Percentiles rank a stretch among this genome's conserved stretches.
Conservation (phyloP, 1,140 invertebrate genomes). For the Hypsibius dujardini region DNA sequence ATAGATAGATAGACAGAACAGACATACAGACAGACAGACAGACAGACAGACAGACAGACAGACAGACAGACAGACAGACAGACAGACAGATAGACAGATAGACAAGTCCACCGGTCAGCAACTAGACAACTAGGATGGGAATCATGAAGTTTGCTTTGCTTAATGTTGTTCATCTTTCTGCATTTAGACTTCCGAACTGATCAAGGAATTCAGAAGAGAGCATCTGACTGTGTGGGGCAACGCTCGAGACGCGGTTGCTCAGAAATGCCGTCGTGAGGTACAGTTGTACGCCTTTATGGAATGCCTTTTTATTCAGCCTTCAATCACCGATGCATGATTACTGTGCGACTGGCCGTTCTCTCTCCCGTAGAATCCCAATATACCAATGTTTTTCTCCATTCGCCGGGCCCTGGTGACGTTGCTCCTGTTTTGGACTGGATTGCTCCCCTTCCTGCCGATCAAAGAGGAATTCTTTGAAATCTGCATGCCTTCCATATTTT, state of each 20-base stretch:
- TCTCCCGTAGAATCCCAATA: slow-evolving; percentile 44
- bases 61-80: no score
- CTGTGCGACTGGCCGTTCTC: slow-evolving; percentile 18
- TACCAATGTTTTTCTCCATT: slow-evolving; percentile 49
- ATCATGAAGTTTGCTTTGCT: no score
- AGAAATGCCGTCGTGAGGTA: slow-evolving; percentile 45
- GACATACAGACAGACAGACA: no score
- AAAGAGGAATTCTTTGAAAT: slow-evolving; percentile 52
- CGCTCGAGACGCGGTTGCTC: slow-evolving; percentile 41
- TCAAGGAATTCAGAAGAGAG: slow-evolving; percentile 43
- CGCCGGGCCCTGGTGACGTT: slow-evolving; percentile 41
- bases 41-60: no score
- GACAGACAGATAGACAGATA: no score
- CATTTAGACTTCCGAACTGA: slow-evolving; percentile 41
- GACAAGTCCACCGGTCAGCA: no score
- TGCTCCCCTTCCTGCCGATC: slow-evolving; percentile 50
- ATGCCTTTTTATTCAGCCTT: not conserved
- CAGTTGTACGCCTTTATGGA: slow-evolving; percentile 19
- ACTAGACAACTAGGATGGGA: no score
- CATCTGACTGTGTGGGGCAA: slow-evolving; percentile 55
- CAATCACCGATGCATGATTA: no score
- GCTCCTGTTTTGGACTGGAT: slow-evolving; percentile 45
- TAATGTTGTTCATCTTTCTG: no score
- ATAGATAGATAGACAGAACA: no score
- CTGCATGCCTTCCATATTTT: slow-evolving; percentile 45